Percentiles rank a stretch among this genome's conserved stretches.
phyloP scores from a whole-genome alignment of 1,140 invertebrate species.

The Macrobrachium rosenbergii region DNA sequence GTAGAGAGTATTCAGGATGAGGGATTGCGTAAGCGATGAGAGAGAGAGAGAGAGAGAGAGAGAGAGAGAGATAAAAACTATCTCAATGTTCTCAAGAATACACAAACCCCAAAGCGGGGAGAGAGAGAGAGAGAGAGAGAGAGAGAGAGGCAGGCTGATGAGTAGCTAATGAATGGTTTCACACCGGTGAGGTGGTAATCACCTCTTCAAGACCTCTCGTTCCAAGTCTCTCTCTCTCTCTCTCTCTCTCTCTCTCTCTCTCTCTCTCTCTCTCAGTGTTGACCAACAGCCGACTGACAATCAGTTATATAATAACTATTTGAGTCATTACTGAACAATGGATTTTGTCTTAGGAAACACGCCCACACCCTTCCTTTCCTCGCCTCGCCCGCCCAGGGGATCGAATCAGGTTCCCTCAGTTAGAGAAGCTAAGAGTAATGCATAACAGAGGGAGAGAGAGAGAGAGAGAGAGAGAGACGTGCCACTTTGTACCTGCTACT shows the following conservation, averaged over 20 bases:
- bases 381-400: neutral
- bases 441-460: neutral
- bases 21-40: neutral
- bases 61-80: no score
- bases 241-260: constrained; percentile 29
- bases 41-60: neutral
- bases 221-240: neutral
- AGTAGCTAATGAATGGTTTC: neutral
- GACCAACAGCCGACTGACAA: neutral
- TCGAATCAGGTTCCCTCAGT: no score
- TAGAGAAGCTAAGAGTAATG: no score
- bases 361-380: neutral
- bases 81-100: no score
- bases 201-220: no score
- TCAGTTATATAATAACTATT: neutral
- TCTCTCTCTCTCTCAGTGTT: constrained; percentile 31
- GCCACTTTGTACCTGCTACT: neutral
- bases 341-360: neutral
- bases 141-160: neutral
- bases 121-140: neutral
- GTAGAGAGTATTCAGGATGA: neutral
- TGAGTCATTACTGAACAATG: no score
- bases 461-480: constrained; percentile 20
- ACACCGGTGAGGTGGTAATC: no score
- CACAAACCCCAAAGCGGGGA: neutral